Evolutionary conservation across 2,888 invertebrate species (phyloP).

Genomic region (Baccha elongata): DNA sequence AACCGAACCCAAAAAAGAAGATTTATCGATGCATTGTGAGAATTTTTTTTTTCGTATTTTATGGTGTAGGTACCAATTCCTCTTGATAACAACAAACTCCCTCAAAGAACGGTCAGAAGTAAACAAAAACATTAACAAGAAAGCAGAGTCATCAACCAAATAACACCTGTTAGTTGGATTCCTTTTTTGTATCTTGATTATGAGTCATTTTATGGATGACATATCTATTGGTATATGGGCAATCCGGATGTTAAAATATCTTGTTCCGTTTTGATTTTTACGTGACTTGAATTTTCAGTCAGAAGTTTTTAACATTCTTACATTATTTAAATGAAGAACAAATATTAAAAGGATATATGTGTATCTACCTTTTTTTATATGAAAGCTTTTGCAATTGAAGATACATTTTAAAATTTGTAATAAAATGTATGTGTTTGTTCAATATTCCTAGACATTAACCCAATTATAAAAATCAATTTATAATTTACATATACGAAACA

Average conservation of each 20-base stretch:
- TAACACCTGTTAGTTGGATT: conserved; percentile 11
- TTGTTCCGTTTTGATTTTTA: conserved; percentile 49
- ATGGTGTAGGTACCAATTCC: neutral
- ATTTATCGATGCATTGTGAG: conserved; percentile 9
- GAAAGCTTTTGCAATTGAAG: too few relatives aligned
- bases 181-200: conserved; percentile 20
- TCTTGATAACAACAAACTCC: neutral
- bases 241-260: conserved; percentile 67
- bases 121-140: neutral
- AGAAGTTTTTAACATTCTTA: too few relatives aligned
- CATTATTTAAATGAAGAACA: too few relatives aligned
- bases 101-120: neutral
- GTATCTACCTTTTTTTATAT: too few relatives aligned
- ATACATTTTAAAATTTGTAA: too few relatives aligned
- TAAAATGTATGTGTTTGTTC: too few relatives aligned
- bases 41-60: neutral
- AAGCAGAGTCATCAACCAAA: neutral
- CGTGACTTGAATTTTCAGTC: conserved; percentile 45
- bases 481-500: too few relatives aligned
- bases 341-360: too few relatives aligned
- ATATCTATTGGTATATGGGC: conserved; percentile 16
- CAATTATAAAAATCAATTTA: too few relatives aligned
- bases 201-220: conserved; percentile 41
- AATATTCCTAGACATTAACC: too few relatives aligned
- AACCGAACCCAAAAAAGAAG: neutral